Evolutionary conservation across 1,140 invertebrate genomes (phyloP).

Genomic region (Aphidius ervi): DNA sequence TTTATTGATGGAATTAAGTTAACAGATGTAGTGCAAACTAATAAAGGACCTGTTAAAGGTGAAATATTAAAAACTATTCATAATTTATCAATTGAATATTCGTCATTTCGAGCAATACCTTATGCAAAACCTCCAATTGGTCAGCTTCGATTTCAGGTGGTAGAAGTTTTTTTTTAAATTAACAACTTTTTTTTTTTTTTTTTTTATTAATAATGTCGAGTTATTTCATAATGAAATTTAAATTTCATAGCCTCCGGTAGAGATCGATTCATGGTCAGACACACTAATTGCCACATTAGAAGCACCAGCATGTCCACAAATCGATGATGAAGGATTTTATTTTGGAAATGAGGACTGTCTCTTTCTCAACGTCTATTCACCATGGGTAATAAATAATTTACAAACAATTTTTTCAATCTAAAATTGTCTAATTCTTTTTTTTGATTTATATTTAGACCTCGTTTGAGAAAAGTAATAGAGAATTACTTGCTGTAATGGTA

Average conservation of each 20-base stretch:
- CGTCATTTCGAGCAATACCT: conserved; percentile 36
- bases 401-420: too few species aligned
- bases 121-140: conserved; percentile 32
- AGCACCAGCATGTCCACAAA: conserved; percentile 27
- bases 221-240: neutral
- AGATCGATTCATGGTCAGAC: conserved; percentile 23
- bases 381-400: conserved; percentile 30
- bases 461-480: neutral
- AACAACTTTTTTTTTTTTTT: too few species aligned
- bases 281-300: conserved; percentile 20
- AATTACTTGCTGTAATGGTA: conserved; percentile 48
- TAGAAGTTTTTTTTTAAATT: neutral
- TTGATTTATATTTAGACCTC: neutral
- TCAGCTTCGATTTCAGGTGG: conserved; percentile 28
- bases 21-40: conserved; percentile 11
- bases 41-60: conserved; percentile 21
- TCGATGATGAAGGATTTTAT: neutral
- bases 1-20: neutral
- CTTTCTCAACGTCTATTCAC: conserved; percentile 62
- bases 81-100: conserved; percentile 21
- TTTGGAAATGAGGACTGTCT: conserved; percentile 57
- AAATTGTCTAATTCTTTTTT: neutral
- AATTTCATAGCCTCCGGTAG: conserved; percentile 21
- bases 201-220: neutral
- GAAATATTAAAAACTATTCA: conserved; percentile 24